Conservation (phyloP, 2,888 invertebrate genomes). For the Drosophila maculinotata region DNA sequence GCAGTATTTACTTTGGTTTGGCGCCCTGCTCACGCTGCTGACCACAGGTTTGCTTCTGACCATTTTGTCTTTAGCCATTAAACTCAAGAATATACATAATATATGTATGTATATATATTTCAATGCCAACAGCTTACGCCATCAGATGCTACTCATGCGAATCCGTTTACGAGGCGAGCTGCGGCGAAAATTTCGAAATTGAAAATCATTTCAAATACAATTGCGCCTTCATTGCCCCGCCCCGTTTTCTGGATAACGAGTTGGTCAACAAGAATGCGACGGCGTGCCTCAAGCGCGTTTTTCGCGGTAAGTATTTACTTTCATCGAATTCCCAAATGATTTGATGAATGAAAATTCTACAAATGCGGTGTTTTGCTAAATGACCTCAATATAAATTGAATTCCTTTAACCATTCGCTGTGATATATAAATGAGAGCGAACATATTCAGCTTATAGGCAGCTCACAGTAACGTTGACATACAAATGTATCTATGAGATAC, state of each 20-base stretch:
- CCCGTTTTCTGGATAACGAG: slow-evolving; percentile 79
- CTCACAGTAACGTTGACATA: too few relatives aligned
- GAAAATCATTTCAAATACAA: slow-evolving; percentile 81
- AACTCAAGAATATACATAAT: slow-evolving; percentile 21
- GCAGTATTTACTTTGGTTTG: slow-evolving; percentile 68
- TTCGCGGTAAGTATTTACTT: slow-evolving; percentile 74
- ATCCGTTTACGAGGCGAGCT: slow-evolving; percentile 79
- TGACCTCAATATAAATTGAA: slow-evolving; percentile 6
- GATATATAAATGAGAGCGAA: background rate
- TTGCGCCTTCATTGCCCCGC: slow-evolving; percentile 78
- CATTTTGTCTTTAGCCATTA: slow-evolving; percentile 39
- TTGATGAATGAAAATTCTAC: slow-evolving; percentile 5
- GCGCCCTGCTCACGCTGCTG: slow-evolving; percentile 48
- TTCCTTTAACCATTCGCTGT: background rate
- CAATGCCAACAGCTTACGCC: slow-evolving; percentile 77
- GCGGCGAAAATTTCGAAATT: slow-evolving; percentile 78
- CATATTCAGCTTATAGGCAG: too few relatives aligned
- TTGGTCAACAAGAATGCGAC: slow-evolving; percentile 78
- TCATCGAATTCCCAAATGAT: background rate
- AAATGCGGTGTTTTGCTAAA: background rate
- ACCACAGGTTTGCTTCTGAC: slow-evolving; percentile 62
- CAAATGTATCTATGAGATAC: too few relatives aligned
- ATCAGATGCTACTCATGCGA: slow-evolving; percentile 84
- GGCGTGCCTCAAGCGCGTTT: slow-evolving; percentile 81
- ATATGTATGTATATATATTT: slow-evolving; percentile 17